Base-by-base conservation (phyloP, 2,888 invertebrate genomes). In the Lepidonotus clava region DNA sequence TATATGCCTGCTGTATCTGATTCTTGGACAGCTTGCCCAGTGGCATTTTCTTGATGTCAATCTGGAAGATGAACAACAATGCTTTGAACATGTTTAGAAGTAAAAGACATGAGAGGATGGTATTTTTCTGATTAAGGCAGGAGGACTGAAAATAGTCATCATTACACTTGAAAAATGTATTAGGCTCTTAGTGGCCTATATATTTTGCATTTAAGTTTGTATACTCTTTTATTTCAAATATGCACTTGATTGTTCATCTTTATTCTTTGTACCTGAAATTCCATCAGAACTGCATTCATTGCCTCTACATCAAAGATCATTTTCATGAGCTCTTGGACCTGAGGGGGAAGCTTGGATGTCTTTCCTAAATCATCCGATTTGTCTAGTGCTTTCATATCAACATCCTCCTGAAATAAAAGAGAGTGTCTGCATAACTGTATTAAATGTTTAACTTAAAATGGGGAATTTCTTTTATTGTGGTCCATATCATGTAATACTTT, bases 11-110 rank as follows among this genome's bases (percentile, higher is more conserved):
- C 92, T 97, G 96, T 86, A 99, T 96, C 95, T 94, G 94, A 86
- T 96, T 96, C 93, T 97, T 96, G 0, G 98, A 98, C 18, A 99
- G 94, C 95, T 99, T 99, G 32, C 99, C 99, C 11, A 99, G 95
- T 0, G 99, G 99, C 99, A 99, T 99, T 95, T 99, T 99, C 89
- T 98, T 98, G 91, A 97, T 96, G 94, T 99, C 99, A 89, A 36
- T 36, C 21, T 4, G 32, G 4, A 89, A n/a, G n/a, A n/a, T n/a
- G n/a, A n/a, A n/a, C n/a, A n/a, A n/a, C n/a, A n/a, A n/a, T n/a
- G n/a, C n/a, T n/a, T n/a, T n/a, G n/a, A n/a, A n/a, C n/a, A n/a
- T n/a, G n/a, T n/a, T n/a, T n/a, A n/a, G n/a, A n/a, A n/a, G n/a
- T n/a, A n/a, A n/a, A n/a, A n/a, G n/a, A n/a, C n/a, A n/a, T n/a